These are phyloP conservation scores for Stegostoma tigrinum DNA, from an alignment of 2,113 vertebrate genomes.

Conservation along the genomic window DNA sequence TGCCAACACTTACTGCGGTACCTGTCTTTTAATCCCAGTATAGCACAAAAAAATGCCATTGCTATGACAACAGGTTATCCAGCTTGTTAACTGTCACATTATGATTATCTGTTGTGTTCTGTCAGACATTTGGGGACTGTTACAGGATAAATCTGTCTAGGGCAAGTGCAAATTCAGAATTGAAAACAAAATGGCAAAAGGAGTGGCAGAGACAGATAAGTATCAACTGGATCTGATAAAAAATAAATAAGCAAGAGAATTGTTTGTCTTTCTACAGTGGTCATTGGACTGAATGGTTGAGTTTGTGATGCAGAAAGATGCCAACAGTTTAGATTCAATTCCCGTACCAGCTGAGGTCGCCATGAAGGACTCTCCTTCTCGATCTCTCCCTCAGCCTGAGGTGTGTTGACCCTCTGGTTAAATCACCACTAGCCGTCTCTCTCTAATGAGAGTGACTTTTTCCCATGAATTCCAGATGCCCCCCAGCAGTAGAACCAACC, in stretches of 20 bases:
- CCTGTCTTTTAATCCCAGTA: background rate
- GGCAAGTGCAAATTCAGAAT: background rate
- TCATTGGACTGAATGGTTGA: too few species aligned
- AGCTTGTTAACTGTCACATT: background rate
- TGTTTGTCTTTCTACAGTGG: too few species aligned
- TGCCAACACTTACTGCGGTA: background rate
- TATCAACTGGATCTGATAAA: background rate
- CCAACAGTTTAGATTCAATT: too few species aligned
- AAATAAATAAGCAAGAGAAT: background rate
- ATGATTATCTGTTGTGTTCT: background rate
- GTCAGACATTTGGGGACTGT: background rate
- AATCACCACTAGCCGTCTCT: too few species aligned
- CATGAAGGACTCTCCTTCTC: too few species aligned
- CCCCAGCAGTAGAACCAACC: too few species aligned
- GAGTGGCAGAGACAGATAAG: background rate
- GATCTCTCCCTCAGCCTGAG: too few species aligned
- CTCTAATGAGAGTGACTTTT: too few species aligned
- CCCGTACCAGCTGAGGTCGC: too few species aligned
- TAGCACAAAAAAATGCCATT: background rate
- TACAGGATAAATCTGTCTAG: background rate
- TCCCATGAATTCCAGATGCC: too few species aligned
- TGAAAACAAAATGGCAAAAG: background rate
- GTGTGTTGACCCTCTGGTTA: too few species aligned
- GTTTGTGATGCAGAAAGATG: too few species aligned
- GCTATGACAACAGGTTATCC: background rate